Evolutionary conservation across 1,140 invertebrate genomes (phyloP).

Genomic region (Trypoxylus dichotomus): DNA sequence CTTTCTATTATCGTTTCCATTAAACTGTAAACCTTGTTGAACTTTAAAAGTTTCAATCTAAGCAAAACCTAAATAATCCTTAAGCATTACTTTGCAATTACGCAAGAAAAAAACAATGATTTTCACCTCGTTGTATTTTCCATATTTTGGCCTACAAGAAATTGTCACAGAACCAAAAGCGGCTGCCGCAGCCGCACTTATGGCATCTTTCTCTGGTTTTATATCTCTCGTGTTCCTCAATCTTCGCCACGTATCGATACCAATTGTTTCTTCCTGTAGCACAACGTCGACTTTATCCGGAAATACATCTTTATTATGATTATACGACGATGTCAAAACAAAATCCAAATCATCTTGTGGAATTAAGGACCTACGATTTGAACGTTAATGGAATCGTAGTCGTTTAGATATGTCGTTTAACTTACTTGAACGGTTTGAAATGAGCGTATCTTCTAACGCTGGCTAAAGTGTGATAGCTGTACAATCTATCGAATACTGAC

Average conservation of each 20-base stretch:
- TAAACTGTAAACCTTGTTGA: no score
- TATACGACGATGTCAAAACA: slow-evolving; percentile 60
- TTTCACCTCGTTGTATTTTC: slow-evolving; percentile 24
- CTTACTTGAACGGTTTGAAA: slow-evolving; percentile 52
- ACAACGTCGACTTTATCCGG: slow-evolving; percentile 61
- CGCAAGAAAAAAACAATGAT: neutral
- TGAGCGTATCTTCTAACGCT: slow-evolving; percentile 58
- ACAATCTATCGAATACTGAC: slow-evolving; percentile 58
- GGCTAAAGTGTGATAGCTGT: slow-evolving; percentile 64
- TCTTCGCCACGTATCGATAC: slow-evolving; percentile 58
- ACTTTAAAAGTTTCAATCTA: no score
- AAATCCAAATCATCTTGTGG: slow-evolving; percentile 65
- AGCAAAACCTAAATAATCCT: no score
- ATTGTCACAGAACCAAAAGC: slow-evolving; percentile 5
- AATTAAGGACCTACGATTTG: slow-evolving; percentile 48
- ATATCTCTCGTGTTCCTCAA: slow-evolving; percentile 61
- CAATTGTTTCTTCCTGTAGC: slow-evolving; percentile 62
- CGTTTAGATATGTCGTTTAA: neutral
- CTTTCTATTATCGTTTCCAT: no score
- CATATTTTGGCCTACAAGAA: neutral
- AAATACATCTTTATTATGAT: slow-evolving; percentile 62
- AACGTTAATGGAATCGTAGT: neutral
- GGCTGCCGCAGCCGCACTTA: slow-evolving; percentile 16
- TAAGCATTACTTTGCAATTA: no score
- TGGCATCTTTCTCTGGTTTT: slow-evolving; percentile 47